Evolutionary conservation across 1,140 invertebrate genomes (phyloP), one percentile per base, ranked within the genome.

Genomic region (Agraylea sexmaculata): DNA sequence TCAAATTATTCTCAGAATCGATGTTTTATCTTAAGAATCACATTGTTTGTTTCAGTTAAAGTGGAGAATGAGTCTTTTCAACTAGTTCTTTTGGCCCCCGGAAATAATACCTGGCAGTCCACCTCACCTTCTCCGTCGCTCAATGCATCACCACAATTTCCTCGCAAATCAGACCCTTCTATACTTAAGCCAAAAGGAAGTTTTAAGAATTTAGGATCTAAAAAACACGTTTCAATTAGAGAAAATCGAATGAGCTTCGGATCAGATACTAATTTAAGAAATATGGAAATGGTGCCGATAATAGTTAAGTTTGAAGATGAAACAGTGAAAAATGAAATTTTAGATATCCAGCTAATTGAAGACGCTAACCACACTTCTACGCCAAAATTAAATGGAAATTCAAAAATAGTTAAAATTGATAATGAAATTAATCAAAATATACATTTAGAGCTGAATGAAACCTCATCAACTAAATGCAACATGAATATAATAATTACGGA

Each of bases 1-100:
- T n/a, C n/a, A n/a, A n/a, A n/a, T n/a, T n/a, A n/a, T n/a, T n/a
- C n/a, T n/a, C n/a, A n/a, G n/a, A n/a, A n/a, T n/a, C n/a, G n/a
- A n/a, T n/a, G n/a, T n/a, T n/a, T n/a, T n/a, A n/a, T n/a, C n/a
- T n/a, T n/a, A n/a, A n/a, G n/a, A n/a, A n/a, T n/a, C n/a, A n/a
- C n/a, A n/a, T n/a, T n/a, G n/a, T n/a, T 16, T 40, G 28, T 29
- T 49, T 32, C 28, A 52, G 47, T 59, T 58, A 45, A 57, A 61
- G 59, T 56, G 46, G 56, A 58, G 46, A 56, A 51, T 42, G 43
- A 46, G 28, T 42, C 49, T 17, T 34, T 56, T 43, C 55, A 51
- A 37, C 34, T 58, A 49, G 40, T 47, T 8, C 33, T 49, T 19
- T 25, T 49, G 19, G 43, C 47, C 11, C 47, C 47, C 3, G 38